Conservation (phyloP, 2,888 invertebrate species). For the Melolontha melolontha region DNA sequence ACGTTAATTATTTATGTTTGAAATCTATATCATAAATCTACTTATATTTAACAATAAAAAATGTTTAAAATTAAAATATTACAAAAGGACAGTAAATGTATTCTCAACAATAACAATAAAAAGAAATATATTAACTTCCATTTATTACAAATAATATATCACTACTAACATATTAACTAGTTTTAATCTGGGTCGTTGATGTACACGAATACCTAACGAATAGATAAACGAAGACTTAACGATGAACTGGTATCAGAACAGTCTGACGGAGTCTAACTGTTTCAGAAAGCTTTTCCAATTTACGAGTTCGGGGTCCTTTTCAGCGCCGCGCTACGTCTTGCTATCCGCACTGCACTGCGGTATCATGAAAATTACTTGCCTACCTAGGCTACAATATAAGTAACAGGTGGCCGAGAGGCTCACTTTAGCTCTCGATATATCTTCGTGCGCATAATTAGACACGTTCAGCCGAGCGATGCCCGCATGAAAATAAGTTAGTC, state of each 20-base stretch:
- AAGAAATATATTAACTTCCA: neutral
- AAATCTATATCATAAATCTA: too few relatives aligned
- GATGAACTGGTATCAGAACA: constrained; percentile 25
- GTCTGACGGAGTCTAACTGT: constrained; percentile 7
- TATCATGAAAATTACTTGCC: constrained; percentile 48
- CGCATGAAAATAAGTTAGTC: constrained; percentile 44
- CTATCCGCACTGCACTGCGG: constrained; percentile 49
- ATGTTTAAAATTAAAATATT: too few relatives aligned
- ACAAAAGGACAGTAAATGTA: too few relatives aligned
- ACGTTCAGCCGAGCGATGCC: constrained; percentile 37
- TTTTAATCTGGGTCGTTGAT: neutral
- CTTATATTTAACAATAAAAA: too few relatives aligned
- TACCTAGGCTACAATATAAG: constrained; percentile 46
- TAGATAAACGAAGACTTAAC: constrained; percentile 22
- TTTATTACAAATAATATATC: too few relatives aligned
- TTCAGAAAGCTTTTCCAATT: constrained; percentile 16
- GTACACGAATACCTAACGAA: constrained; percentile 4
- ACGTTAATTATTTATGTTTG: too few relatives aligned
- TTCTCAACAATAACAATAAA: too few relatives aligned
- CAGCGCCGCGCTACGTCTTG: constrained; percentile 18
- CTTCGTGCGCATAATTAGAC: constrained; percentile 50
- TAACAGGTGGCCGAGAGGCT: constrained; percentile 52
- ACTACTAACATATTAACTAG: too few relatives aligned
- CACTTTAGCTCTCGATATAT: constrained; percentile 45
- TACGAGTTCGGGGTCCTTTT: constrained; percentile 20